These are phyloP conservation scores for Sitodiplosis mosellana DNA, from an alignment of 1,140 invertebrate genomes.

Conservation along the genomic window DNA sequence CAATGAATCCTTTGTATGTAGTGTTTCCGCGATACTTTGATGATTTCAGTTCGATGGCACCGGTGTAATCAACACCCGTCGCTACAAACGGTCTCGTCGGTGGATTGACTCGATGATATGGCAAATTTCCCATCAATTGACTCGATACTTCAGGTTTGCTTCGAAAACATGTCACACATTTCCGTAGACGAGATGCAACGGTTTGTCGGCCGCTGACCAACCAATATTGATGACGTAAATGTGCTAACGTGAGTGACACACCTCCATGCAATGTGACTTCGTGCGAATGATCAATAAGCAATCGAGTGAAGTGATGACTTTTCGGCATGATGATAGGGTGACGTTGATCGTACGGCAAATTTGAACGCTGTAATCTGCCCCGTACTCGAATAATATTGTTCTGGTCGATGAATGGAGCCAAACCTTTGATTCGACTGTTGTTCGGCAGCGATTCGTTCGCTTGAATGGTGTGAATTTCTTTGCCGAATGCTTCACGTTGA, in stretches of 20 bases:
- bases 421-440: conserved; percentile 1
- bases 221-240: conserved; percentile 10
- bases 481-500: neutral
- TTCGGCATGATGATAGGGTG: conserved; percentile 7
- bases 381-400: conserved; percentile 10
- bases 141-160: neutral
- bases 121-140: neutral
- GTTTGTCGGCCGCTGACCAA: conserved; percentile 6
- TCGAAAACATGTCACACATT: neutral
- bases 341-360: conserved; percentile 1
- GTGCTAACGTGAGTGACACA: conserved; percentile 6
- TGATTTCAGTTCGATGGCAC: conserved; percentile 10
- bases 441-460: neutral
- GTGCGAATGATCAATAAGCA: conserved; percentile 6
- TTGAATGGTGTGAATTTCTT: neutral
- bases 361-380: conserved; percentile 6
- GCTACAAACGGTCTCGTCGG: conserved; percentile 13
- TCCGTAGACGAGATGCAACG: conserved; percentile 4
- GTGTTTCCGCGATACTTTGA: conserved; percentile 5
- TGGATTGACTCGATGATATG: conserved; percentile 8
- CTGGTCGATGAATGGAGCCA: conserved; percentile 8
- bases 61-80: conserved; percentile 16
- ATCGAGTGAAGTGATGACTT: neutral
- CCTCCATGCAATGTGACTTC: conserved; percentile 7
- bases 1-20: conserved; percentile 18